A percentile compares a stretch with the other conserved stretches of the same genome.
These are phyloP conservation scores for Chiroxiphia lanceolata DNA, from an alignment of 2,797 vertebrate species.

Conservation along the genomic window DNA sequence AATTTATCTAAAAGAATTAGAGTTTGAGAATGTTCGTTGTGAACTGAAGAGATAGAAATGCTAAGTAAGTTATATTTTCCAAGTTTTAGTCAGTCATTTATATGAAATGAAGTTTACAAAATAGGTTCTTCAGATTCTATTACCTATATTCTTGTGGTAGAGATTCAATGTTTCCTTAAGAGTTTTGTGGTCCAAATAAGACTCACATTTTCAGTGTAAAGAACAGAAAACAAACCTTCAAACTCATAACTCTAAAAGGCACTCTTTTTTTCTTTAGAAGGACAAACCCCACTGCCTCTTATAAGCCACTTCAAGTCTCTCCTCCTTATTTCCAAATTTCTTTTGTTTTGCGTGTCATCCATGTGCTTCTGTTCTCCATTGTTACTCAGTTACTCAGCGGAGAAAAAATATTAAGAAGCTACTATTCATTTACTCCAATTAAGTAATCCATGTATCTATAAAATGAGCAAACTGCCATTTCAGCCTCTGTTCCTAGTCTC, in stretches of 20 bases:
- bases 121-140: background rate
- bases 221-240: background rate
- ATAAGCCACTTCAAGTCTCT: background rate
- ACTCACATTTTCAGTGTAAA: background rate
- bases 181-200: background rate
- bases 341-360: background rate
- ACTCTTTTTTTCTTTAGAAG: background rate
- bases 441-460: background rate
- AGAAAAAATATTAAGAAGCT: background rate
- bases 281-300: background rate
- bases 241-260: background rate
- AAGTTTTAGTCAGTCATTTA: background rate
- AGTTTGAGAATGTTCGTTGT: background rate
- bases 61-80: background rate
- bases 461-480: background rate
- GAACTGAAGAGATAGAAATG: background rate
- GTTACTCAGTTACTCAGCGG: background rate
- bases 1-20: conserved; percentile 4
- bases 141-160: background rate
- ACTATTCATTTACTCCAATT: background rate
- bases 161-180: background rate
- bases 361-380: background rate
- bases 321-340: background rate
- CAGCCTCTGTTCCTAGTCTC: background rate
- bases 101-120: background rate